phyloP scores from a whole-genome alignment of 2,888 invertebrate genomes.

The Sesia apiformis region DNA sequence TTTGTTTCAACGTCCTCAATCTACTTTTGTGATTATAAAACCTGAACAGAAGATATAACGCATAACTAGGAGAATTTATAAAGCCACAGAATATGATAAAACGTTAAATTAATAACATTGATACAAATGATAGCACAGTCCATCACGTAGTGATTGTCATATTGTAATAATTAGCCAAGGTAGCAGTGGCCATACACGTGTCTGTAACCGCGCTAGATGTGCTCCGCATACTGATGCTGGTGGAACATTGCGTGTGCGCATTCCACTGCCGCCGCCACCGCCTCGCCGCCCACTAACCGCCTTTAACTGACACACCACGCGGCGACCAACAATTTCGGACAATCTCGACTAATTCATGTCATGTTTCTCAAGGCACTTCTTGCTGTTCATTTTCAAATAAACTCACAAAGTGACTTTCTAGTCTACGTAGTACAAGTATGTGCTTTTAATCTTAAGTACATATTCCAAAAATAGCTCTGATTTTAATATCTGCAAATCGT shows the following conservation, averaged over 20 bases:
- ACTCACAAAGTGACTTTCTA: too few relatives aligned
- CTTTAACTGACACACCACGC: conserved; percentile 4
- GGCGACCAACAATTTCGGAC: conserved; percentile 5
- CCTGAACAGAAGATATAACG: too few relatives aligned
- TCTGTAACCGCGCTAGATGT: conserved; percentile 43
- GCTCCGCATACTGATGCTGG: conserved; percentile 58
- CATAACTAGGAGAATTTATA: too few relatives aligned
- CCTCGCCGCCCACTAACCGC: not conserved
- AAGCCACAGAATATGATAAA: too few relatives aligned
- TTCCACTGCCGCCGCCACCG: conserved; percentile 25
- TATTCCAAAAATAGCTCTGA: conserved; percentile 27
- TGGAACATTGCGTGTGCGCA: conserved; percentile 51
- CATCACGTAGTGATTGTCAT: conserved; percentile 32
- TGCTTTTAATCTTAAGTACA: too few relatives aligned
- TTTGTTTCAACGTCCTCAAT: too few relatives aligned
- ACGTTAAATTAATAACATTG: too few relatives aligned
- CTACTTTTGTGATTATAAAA: too few relatives aligned
- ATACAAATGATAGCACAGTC: not conserved
- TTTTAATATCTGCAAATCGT: conserved; percentile 38
- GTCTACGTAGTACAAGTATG: too few relatives aligned
- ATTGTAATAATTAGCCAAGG: conserved; percentile 52
- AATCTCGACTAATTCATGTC: conserved; percentile 14
- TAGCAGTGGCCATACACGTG: conserved; percentile 49
- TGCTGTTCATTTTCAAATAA: not conserved
- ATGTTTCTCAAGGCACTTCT: conserved; percentile 14